Conservation (phyloP, 2,888 invertebrate species). For the Calephelis perditalis region DNA sequence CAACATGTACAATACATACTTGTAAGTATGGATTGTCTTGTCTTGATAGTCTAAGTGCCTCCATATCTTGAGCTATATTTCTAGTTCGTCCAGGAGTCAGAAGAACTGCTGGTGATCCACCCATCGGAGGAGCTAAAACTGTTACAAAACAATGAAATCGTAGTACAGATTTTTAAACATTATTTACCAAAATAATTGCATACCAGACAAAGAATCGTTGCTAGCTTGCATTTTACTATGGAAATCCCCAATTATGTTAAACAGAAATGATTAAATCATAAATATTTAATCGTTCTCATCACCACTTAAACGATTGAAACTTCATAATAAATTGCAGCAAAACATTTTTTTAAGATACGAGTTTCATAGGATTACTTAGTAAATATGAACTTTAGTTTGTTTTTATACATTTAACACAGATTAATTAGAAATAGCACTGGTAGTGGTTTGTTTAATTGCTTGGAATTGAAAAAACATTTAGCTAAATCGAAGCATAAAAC, state of each 20-base stretch:
- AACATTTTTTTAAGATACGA: not conserved
- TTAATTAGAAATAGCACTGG: too few species aligned
- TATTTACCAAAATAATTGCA: constrained; percentile 27
- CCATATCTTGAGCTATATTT: constrained; percentile 91
- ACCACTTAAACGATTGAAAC: not conserved
- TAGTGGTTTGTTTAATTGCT: too few species aligned
- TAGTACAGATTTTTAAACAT: constrained; percentile 23
- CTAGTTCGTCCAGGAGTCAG: constrained; percentile 85
- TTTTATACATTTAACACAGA: too few species aligned
- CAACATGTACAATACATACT: constrained; percentile 53
- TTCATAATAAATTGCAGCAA: not conserved
- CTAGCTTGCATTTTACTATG: constrained; percentile 58
- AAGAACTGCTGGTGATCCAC: constrained; percentile 77
- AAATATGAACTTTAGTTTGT: too few species aligned
- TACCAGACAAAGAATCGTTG: constrained; percentile 63
- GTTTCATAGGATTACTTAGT: not conserved
- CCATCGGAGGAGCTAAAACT: constrained; percentile 57
- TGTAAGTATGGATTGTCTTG: constrained; percentile 92
- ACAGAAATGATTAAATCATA: not conserved
- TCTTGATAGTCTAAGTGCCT: constrained; percentile 86
- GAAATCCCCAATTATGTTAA: constrained; percentile 20
- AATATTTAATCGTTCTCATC: constrained; percentile 5
- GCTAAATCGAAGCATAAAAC: too few species aligned
- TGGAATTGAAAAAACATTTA: too few species aligned
- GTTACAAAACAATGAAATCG: constrained; percentile 29